Percentiles rank a stretch among this genome's conserved stretches.
Evolutionary conservation across 2,113 vertebrate species (phyloP).

Genomic region (Machaerirhynchus nigripectus): DNA sequence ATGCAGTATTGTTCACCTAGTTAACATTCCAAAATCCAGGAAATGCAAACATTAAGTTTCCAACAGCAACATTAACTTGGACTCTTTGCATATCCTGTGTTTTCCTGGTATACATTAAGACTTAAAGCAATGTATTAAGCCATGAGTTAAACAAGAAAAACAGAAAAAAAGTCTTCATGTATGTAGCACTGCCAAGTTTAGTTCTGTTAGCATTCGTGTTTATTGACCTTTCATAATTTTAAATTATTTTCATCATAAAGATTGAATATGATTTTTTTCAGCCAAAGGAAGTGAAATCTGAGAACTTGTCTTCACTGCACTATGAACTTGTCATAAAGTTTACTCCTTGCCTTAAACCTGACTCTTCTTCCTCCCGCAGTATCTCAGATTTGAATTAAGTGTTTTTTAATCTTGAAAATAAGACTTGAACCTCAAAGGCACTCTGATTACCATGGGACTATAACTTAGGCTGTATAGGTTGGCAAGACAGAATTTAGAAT

Average conservation of each 20-base stretch:
- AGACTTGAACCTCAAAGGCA: neutral
- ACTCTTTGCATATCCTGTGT: slow-evolving; percentile 35
- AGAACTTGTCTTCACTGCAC: slow-evolving; percentile 4
- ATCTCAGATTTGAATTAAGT: neutral
- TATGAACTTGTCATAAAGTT: neutral
- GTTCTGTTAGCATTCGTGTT: slow-evolving; percentile 4
- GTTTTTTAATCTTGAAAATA: neutral
- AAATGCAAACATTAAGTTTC: slow-evolving; percentile 61
- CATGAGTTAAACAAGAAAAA: slow-evolving; percentile 46
- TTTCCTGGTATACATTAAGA: slow-evolving; percentile 40
- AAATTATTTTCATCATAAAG: slow-evolving; percentile 1
- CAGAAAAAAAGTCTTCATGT: neutral
- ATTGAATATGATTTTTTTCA: neutral
- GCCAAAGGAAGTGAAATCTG: neutral
- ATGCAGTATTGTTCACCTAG: slow-evolving; percentile 54
- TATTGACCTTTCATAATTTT: neutral
- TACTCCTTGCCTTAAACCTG: neutral
- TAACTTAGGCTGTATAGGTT: neutral
- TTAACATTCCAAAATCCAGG: slow-evolving; percentile 41
- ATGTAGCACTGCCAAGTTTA: neutral
- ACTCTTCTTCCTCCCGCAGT: neutral
- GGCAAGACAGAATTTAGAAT: neutral
- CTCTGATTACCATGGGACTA: neutral
- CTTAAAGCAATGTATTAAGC: slow-evolving; percentile 36
- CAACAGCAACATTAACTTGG: slow-evolving; percentile 65